Evolutionary conservation across 2,888 invertebrate species (phyloP), one percentile per base, ranked within the genome.

Genomic region (Philopedon plagiatum): DNA sequence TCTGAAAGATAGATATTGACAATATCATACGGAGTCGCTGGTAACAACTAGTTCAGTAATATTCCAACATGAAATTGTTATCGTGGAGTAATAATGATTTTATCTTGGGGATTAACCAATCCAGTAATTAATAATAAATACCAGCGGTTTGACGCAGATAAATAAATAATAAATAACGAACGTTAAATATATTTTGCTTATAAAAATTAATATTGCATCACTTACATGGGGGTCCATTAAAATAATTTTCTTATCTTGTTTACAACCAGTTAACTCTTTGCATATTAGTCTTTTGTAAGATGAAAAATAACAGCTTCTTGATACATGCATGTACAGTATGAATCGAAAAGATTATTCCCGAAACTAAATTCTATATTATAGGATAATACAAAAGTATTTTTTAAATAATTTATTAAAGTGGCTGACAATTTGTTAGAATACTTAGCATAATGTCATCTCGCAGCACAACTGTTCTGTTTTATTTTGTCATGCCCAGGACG

Each of bases 201-300:
- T 51, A 51, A 51, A 26, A 13, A 26, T 54, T 8, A 18, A 29
- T 18, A 29, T 54, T 54, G 29, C 51, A 54, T 54, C 51, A 54
- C 51, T 54, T 26, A 54, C 29, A 29, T 51, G 51, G 51, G 51
- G 51, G 51, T 8, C 51, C 15, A 32, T 29, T 54, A 29, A 54
- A 54, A 54, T 54, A 54, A 32, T 2, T 15, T 54, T 29, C 15
- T 54, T 54, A 54, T 54, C 51, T 8, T 54, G 51, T 54, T 54
- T 26, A 54, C 51, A 29, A 54, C 26, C 13, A 49, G 7, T 49
- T 49, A 13, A 11, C 13, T 54, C 5, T 18, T 54, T 15, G 21
- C 51, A 1, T 54, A 13, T n/a, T 0, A 15, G 15, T 29, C 15
- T 54, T 15, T 54, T 18, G 13, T 32, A 29, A 54, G 8, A 13